Conservation (phyloP, 53 echinoderm and acorn worm genomes). For the Arbacia lixula region DNA sequence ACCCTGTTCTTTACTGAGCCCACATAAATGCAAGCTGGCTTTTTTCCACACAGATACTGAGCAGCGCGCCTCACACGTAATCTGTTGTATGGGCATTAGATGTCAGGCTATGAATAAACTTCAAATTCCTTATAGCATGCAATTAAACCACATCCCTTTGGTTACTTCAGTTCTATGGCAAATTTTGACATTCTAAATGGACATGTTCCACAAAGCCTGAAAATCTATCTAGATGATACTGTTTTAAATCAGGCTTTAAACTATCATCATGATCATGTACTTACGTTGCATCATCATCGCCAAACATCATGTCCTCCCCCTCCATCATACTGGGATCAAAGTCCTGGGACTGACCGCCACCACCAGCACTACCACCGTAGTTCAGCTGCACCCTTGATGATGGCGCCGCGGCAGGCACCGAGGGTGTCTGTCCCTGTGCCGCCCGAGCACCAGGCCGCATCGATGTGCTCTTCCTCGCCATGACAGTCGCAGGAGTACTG, state of each 20-base stretch:
- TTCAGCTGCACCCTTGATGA: constrained; percentile 11
- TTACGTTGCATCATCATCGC: constrained; percentile 48
- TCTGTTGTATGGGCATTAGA: neutral
- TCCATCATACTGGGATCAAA: constrained; percentile 21
- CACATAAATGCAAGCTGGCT: too few relatives aligned
- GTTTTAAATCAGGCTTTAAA: too few relatives aligned
- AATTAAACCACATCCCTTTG: neutral
- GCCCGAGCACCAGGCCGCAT: neutral
- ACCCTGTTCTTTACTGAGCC: too few relatives aligned
- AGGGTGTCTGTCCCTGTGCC: neutral
- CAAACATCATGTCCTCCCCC: constrained; percentile 32
- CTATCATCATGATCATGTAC: too few relatives aligned
- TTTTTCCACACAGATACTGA: too few relatives aligned
- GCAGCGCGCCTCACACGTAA: too few relatives aligned
- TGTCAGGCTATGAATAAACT: neutral
- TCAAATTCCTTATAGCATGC: neutral
- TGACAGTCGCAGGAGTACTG: constrained; percentile 7
- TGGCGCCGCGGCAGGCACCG: neutral
- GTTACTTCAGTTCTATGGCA: too few relatives aligned
- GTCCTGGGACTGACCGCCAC: neutral
- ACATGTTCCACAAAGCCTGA: too few relatives aligned
- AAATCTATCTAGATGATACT: too few relatives aligned
- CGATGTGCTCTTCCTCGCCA: constrained; percentile 13
- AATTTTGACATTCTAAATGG: too few relatives aligned
- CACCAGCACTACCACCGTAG: constrained; percentile 7